Percentiles rank a stretch among this genome's conserved stretches.
Conservation (phyloP, 2,888 invertebrate species). For the Pollenia amentaria region DNA sequence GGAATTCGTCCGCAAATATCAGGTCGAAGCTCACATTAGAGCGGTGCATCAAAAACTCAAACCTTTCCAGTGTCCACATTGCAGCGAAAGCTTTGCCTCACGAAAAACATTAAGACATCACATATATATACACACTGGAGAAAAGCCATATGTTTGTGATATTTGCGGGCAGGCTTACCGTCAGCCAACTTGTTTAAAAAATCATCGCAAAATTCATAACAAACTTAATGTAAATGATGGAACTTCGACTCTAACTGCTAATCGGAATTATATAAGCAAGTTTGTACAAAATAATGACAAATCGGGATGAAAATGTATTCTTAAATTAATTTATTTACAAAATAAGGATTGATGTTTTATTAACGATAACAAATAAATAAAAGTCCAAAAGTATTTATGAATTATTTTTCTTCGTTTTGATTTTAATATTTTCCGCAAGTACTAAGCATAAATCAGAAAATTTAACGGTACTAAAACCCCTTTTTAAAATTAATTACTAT, state of each 20-base stretch:
- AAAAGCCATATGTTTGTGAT: conserved; percentile 83
- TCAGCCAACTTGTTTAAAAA: conserved; percentile 81
- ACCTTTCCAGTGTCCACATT: conserved; percentile 79
- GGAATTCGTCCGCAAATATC: conserved; percentile 80
- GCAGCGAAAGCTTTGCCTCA: conserved; percentile 80
- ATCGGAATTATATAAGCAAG: conserved; percentile 52
- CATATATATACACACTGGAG: conserved; percentile 83
- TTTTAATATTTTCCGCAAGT: too few species aligned
- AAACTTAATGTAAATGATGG: conserved; percentile 56
- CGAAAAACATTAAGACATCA: conserved; percentile 80
- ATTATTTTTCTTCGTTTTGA: neutral
- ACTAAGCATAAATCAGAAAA: too few species aligned
- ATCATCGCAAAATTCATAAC: conserved; percentile 80
- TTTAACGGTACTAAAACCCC: too few species aligned
- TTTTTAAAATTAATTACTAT: too few species aligned
- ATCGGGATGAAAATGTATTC: conserved; percentile 26
- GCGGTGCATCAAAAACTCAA: conserved; percentile 82
- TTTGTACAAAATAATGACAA: conserved; percentile 46
- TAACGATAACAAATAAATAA: neutral
- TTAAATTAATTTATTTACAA: conserved; percentile 27
- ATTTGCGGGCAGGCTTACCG: conserved; percentile 81
- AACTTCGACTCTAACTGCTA: conserved; percentile 20
- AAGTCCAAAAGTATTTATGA: neutral
- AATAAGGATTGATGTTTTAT: neutral
- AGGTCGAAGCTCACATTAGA: conserved; percentile 80